Evolutionary conservation across 2,113 vertebrate species (phyloP), one percentile per base, ranked within the genome.

Genomic region (Orycteropus afer): DNA sequence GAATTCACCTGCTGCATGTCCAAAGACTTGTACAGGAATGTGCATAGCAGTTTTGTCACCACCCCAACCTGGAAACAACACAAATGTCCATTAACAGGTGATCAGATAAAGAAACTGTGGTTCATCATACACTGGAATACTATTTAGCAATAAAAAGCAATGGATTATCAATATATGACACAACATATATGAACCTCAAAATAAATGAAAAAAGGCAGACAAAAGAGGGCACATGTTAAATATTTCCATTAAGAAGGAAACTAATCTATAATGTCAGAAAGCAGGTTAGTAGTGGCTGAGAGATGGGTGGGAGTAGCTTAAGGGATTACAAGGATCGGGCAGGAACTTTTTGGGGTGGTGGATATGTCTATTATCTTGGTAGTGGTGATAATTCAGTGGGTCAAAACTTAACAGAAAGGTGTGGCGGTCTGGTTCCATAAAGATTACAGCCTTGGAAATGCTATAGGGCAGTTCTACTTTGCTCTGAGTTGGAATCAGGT

Each of bases 11-110:
- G 40, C 63, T 25, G 0, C 0, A 10, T 20, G 40, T 17, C 77
- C 3, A 12, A 29, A 4, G 53, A 15, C 20, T 18, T 4, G 18
- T 0, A 7, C 3, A 2, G 2, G 10, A 45, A 8, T 53, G 40
- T 9, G 4, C 49, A 18, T 3, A 7, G 69, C 42, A 29, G 34
- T 49, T 67, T 80, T 20, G 17, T 47, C 51, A 3, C 14, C 1
- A 73, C 14, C 47, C 80, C 37, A n/a, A 18, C 10, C 42, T 63
- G 74, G 76, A 55, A 71, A 71, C 37, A 23, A 3, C 49, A 14
- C 37, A 11, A 20, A 18, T 32, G 69, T 34, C 69, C 59, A 18
- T 15, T 47, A 34, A 14, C 53, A 71, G n/a, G 4, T 27, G 76
- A 78, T 15, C 32, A 76, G 71, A n/a, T 10, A 20, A 27, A 55